These are phyloP conservation scores for Drosophila athabasca DNA, from an alignment of 1,140 invertebrate species.

Conservation along the genomic window DNA sequence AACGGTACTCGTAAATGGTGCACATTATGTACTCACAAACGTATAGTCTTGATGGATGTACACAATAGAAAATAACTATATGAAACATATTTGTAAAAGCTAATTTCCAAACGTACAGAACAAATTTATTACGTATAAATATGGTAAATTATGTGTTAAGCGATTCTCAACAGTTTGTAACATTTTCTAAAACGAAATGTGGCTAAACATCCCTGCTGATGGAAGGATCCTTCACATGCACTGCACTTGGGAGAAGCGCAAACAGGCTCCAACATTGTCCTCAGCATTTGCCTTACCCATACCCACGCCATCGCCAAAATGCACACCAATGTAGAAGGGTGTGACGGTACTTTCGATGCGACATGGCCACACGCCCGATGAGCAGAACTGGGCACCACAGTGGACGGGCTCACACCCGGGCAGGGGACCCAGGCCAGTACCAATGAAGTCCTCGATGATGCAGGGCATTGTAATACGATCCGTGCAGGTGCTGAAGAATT, in stretches of 20 bases:
- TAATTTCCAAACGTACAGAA: constrained; percentile 1
- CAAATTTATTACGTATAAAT: constrained; percentile 3
- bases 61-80: constrained; percentile 3
- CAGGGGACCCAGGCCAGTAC: constrained; percentile 84
- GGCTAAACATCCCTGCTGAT: no score
- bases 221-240: constrained; percentile 84
- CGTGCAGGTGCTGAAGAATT: constrained; percentile 85
- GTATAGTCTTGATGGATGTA: constrained; percentile 9
- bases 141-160: constrained; percentile 2
- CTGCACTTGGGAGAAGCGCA: constrained; percentile 88
- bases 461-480: constrained; percentile 91
- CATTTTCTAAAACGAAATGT: constrained; percentile 33
- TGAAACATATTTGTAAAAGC: constrained; percentile 14
- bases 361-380: constrained; percentile 85
- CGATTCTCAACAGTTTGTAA: neutral
- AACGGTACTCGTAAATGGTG: neutral
- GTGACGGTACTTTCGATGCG: constrained; percentile 90
- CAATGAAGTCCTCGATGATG: constrained; percentile 92
- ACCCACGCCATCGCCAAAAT: constrained; percentile 88
- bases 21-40: neutral
- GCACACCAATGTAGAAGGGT: constrained; percentile 90
- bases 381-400: constrained; percentile 89
- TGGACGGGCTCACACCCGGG: constrained; percentile 86
- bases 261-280: constrained; percentile 91
- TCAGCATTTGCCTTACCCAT: constrained; percentile 88